Conservation (phyloP, 1,140 invertebrate species). For the Magallana ariakensis region DNA sequence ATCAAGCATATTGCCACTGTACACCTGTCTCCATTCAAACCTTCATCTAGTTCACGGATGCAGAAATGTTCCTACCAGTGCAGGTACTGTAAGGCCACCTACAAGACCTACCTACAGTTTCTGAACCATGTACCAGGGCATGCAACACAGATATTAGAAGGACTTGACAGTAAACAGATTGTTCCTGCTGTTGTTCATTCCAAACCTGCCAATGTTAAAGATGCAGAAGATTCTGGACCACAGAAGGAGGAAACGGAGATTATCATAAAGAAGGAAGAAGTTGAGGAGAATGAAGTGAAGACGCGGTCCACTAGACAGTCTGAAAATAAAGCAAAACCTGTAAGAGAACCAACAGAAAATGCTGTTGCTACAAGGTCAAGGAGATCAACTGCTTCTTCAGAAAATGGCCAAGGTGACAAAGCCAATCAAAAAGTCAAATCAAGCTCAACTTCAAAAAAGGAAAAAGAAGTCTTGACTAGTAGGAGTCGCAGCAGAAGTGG, state of each 20-base stretch:
- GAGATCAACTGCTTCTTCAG: not conserved
- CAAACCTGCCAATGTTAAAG: not conserved
- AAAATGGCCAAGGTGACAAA: not conserved
- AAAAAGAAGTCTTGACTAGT: not conserved
- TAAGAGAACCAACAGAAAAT: not conserved
- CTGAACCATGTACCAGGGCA: slow-evolving; percentile 49
- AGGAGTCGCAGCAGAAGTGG: not conserved
- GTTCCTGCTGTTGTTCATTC: slow-evolving; percentile 27
- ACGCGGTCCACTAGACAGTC: slow-evolving; percentile 7
- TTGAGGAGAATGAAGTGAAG: not conserved
- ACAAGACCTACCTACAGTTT: slow-evolving; percentile 40
- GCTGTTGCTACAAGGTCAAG: not conserved
- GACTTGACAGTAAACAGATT: not conserved
- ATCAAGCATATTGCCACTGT: slow-evolving; percentile 44
- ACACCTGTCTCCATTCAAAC: slow-evolving; percentile 49
- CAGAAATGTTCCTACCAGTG: slow-evolving; percentile 42
- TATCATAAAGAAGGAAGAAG: not conserved
- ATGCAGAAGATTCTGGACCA: not conserved
- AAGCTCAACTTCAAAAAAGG: not conserved
- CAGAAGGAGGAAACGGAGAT: not conserved
- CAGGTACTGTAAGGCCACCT: slow-evolving; percentile 35
- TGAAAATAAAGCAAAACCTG: not conserved
- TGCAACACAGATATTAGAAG: slow-evolving; percentile 28
- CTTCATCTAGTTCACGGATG: not conserved
- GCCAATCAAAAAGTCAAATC: not conserved